Percentiles rank a stretch among this genome's conserved stretches.
phyloP scores from a whole-genome alignment of 2,888 invertebrate genomes.

The Phoronis australis region DNA sequence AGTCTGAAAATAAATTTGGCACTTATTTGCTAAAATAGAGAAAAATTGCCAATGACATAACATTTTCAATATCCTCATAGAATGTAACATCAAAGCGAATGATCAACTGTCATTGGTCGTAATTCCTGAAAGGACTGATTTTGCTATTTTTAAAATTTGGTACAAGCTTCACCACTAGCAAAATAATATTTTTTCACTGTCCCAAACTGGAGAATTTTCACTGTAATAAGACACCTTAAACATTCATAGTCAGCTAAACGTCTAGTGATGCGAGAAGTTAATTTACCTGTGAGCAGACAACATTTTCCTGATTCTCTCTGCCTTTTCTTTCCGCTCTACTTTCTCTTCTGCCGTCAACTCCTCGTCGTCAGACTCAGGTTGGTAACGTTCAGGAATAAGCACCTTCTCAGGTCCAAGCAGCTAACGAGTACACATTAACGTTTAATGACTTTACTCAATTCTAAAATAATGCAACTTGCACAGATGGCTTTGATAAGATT shows the following conservation, averaged over 20 bases:
- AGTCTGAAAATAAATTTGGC: no score
- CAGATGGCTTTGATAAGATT: no score
- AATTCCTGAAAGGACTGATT: background rate
- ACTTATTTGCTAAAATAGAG: no score
- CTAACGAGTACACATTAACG: conserved; percentile 55
- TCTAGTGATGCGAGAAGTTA: no score
- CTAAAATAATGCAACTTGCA: no score
- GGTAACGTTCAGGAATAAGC: conserved; percentile 83
- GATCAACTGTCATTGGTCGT: background rate
- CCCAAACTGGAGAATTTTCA: background rate
- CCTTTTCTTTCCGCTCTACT: conserved; percentile 76
- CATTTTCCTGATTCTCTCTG: conserved; percentile 87
- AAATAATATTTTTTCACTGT: background rate
- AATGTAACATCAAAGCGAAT: no score
- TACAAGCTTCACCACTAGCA: background rate
- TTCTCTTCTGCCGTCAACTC: conserved; percentile 80
- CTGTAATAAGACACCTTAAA: no score
- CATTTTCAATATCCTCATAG: no score
- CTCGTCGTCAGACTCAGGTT: conserved; percentile 73
- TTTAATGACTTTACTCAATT: no score
- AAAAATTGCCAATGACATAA: no score
- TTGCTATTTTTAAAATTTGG: background rate
- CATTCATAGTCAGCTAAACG: no score
- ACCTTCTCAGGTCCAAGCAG: conserved; percentile 85
- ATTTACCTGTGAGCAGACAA: conserved; percentile 59